Base-by-base conservation (phyloP, 2,113 vertebrate species). In the Chloebia gouldiae region DNA sequence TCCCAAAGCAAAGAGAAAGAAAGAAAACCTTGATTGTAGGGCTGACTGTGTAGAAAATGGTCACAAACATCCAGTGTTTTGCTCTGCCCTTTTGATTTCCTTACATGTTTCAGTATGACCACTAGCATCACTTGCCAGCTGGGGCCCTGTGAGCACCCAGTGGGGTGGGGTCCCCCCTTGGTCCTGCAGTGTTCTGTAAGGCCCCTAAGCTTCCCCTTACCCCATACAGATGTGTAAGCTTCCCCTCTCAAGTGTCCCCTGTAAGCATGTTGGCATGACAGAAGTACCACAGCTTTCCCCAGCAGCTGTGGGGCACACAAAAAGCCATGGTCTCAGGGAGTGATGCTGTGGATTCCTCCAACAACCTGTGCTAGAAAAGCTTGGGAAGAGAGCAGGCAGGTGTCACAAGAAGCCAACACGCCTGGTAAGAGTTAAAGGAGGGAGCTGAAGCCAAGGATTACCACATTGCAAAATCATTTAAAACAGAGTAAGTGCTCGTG, bases 1-100 rank as follows among this genome's bases (percentile, higher is more conserved):
- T 73, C 27, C 66, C 81, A 92, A 56, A 86, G 51, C 39, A 95
- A 95, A 96, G 37, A 95, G 60, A 95, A 93, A 94, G 90, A 96
- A 25, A 96, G 27, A 96, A 77, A 89, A 92, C 16, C 14, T 96
- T 89, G 10, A 78, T 91, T 95, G 40, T 80, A 68, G 40, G 33
- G 27, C 33, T 27, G 45, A 63, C 33, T 1, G 1, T 44, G 21
- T 9, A 59, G 39, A 78, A 95, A 95, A 95, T 2, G 5, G 13
- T 73, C 35, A 47, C 19, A 77, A 89, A 21, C 22, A 88, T 15
- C 8, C 51, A 31, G 50, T 70, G 3, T 47, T 91, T 90, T 19
- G 1, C 37, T 54, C 28, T 59, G 15, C 28, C 40, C 11, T 73
- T 80, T 71, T 2, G 2, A 44, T 75, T 70, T 53, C 56, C 24